phyloP scores from a whole-genome alignment of 2,888 invertebrate species.

The Minunthozetes semirufus region DNA sequence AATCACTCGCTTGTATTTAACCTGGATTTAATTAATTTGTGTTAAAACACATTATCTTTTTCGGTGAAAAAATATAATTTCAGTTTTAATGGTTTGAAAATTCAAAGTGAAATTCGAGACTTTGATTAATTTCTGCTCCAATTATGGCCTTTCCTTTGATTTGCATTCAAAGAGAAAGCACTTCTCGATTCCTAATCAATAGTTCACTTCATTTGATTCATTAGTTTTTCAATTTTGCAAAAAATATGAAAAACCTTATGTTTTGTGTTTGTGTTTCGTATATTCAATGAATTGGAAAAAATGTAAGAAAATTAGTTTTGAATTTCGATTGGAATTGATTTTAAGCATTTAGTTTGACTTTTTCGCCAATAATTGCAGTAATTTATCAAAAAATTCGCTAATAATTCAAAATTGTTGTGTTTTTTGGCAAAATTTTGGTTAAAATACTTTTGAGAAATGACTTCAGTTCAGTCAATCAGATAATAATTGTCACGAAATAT shows the following conservation, averaged over 20 bases:
- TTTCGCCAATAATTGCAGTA: too few relatives aligned
- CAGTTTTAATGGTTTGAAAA: not conserved
- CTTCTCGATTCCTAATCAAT: not conserved
- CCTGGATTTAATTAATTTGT: too few relatives aligned
- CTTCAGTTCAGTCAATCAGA: not conserved
- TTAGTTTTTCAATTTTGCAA: not conserved
- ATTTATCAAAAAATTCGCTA: too few relatives aligned
- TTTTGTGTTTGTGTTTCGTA: not conserved
- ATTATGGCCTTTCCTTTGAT: not conserved
- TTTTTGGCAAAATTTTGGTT: not conserved
- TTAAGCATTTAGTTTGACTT: too few relatives aligned
- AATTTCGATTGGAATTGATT: too few relatives aligned
- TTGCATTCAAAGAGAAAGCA: not conserved
- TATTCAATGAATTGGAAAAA: not conserved
- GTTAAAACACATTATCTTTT: too few relatives aligned
- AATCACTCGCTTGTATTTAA: too few relatives aligned
- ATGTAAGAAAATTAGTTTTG: not conserved
- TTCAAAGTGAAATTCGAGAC: not conserved
- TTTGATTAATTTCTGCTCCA: conserved; percentile 11
- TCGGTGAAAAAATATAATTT: not conserved
- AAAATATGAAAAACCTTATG: not conserved
- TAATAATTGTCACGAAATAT: conserved; percentile 6
- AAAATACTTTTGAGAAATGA: not conserved
- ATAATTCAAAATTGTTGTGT: too few relatives aligned
- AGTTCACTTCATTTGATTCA: not conserved